phyloP scores from a whole-genome alignment of 2,113 vertebrate species.

The Eublepharis macularius region DNA sequence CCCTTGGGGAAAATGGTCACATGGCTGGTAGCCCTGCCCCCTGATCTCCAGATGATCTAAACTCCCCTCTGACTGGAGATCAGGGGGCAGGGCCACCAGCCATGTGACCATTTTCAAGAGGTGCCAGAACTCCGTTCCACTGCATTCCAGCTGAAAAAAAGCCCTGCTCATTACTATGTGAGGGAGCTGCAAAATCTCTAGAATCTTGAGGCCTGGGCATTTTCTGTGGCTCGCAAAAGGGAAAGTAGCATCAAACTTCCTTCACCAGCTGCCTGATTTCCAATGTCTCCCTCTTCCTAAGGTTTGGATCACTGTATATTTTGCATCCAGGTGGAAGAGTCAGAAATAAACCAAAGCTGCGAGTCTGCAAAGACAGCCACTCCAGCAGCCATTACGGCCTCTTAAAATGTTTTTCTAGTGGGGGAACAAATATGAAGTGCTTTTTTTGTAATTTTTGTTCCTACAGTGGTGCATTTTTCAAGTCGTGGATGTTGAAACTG shows the following conservation, averaged over 20 bases:
- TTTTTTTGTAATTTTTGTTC: conserved; percentile 29
- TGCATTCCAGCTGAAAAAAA: no score
- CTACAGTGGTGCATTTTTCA: conserved; percentile 31
- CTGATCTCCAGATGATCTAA: no score
- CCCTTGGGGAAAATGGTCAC: no score
- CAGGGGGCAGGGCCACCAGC: no score
- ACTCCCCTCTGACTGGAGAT: no score
- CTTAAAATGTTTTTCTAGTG: neutral
- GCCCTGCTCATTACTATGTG: neutral
- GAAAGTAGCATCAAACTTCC: conserved; percentile 1
- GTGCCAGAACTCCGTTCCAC: no score
- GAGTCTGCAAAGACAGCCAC: conserved; percentile 18
- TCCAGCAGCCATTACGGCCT: neutral
- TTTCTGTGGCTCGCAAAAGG: neutral
- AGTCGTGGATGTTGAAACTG: conserved; percentile 19
- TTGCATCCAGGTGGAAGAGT: neutral
- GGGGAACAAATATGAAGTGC: conserved; percentile 25
- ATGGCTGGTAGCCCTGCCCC: no score
- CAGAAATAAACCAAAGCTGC: conserved; percentile 27
- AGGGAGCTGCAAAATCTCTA: neutral
- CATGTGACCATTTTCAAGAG: no score
- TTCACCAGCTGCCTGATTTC: neutral
- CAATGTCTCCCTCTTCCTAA: neutral
- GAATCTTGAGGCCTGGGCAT: neutral
- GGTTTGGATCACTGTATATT: neutral